Evolutionary conservation across 2,797 vertebrate genomes (phyloP).

Genomic region (Acipenser ruthenus): DNA sequence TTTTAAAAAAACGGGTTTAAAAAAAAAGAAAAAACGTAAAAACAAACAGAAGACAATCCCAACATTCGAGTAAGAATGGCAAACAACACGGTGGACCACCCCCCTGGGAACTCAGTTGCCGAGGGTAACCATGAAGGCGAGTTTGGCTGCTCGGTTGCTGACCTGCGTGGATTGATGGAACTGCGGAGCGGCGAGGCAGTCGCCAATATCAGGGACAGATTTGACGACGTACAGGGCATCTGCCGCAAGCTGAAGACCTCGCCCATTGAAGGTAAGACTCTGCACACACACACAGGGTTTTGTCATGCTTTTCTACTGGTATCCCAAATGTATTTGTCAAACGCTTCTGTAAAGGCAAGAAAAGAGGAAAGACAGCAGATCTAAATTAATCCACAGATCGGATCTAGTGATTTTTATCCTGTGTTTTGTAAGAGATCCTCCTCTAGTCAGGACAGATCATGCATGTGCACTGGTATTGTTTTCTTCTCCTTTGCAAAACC

Average conservation of each 20-base stretch:
- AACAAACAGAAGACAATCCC: neutral
- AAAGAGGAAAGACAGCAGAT: too few relatives aligned
- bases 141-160: conserved; percentile 71
- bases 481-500: too few relatives aligned
- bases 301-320: neutral
- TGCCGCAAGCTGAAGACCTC: conserved; percentile 84
- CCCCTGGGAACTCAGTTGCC: conserved; percentile 71
- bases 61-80: conserved; percentile 56
- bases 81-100: conserved; percentile 79
- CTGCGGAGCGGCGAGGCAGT: conserved; percentile 75
- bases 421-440: too few relatives aligned
- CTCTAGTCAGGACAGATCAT: too few relatives aligned
- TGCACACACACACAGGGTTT: too few relatives aligned
- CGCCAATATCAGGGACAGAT: conserved; percentile 61
- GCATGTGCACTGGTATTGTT: too few relatives aligned
- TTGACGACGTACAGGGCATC: conserved; percentile 73
- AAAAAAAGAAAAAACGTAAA: too few relatives aligned
- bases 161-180: conserved; percentile 85
- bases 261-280: conserved; percentile 77
- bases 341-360: neutral
- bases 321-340: neutral
- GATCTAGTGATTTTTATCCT: too few relatives aligned
- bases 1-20: too few relatives aligned
- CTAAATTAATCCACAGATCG: too few relatives aligned
- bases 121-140: conserved; percentile 77